phyloP scores from a whole-genome alignment of 1,140 invertebrate species.

The Drosophila orosa region DNA sequence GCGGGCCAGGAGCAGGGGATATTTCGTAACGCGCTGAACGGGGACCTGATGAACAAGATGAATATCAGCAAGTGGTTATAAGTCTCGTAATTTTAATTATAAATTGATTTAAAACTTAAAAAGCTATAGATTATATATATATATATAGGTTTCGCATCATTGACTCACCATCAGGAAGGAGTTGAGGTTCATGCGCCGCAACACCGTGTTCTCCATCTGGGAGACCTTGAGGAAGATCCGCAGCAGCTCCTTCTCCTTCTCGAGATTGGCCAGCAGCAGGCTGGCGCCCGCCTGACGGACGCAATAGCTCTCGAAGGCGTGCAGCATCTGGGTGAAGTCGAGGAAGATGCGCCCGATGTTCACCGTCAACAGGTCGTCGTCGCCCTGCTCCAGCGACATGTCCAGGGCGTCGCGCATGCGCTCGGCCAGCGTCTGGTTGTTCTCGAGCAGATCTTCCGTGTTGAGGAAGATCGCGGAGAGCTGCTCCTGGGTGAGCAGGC shows the following conservation, averaged over 20 bases:
- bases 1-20: slow-evolving; percentile 95
- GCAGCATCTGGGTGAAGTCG: slow-evolving; percentile 96
- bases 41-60: slow-evolving; percentile 87
- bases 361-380: slow-evolving; percentile 93
- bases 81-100: background rate
- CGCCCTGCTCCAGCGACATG: slow-evolving; percentile 90
- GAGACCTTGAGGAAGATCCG: slow-evolving; percentile 97
- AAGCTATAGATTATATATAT: too few species aligned
- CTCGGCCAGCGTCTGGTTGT: slow-evolving; percentile 93
- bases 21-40: slow-evolving; percentile 95
- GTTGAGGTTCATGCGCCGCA: slow-evolving; percentile 97
- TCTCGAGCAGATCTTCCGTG: slow-evolving; percentile 95
- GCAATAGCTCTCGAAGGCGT: slow-evolving; percentile 97
- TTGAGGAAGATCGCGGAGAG: slow-evolving; percentile 96
- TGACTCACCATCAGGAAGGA: slow-evolving; percentile 96
- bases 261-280: slow-evolving; percentile 93
- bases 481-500: slow-evolving; percentile 91
- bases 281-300: slow-evolving; percentile 95
- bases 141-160: too few species aligned
- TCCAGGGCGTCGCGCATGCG: slow-evolving; percentile 94
- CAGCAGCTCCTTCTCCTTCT: slow-evolving; percentile 97
- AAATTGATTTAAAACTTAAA: background rate
- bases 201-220: slow-evolving; percentile 97
- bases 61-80: background rate
- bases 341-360: slow-evolving; percentile 96